Evolutionary conservation across 1,140 invertebrate genomes (phyloP).

Genomic region (Spodoptera frugiperda): DNA sequence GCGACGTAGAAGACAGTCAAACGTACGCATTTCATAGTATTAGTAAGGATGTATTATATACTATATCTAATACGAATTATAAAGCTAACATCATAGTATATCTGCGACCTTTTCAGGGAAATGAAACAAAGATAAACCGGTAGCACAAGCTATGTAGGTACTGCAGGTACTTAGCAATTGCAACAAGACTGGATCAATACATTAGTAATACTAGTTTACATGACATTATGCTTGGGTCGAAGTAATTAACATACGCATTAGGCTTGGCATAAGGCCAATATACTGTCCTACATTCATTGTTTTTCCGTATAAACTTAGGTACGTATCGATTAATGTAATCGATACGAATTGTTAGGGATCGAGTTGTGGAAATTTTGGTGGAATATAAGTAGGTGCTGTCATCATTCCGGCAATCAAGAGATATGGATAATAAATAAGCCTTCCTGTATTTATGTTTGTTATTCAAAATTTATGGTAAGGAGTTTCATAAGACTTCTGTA

Average conservation of each 20-base stretch:
- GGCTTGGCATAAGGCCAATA: conserved; percentile 34
- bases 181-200: conserved; percentile 29
- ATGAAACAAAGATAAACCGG: conserved; percentile 20
- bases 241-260: conserved; percentile 37
- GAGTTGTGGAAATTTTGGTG: conserved; percentile 16
- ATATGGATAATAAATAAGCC: too few relatives aligned
- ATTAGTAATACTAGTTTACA: conserved; percentile 27
- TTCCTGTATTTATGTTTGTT: too few relatives aligned
- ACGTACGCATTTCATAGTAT: too few relatives aligned
- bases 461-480: too few relatives aligned
- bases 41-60: too few relatives aligned
- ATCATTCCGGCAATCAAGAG: too few relatives aligned
- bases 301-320: conserved; percentile 31
- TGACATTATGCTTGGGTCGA: conserved; percentile 25
- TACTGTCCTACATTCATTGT: conserved; percentile 40
- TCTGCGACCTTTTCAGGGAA: neutral
- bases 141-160: neutral
- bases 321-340: conserved; percentile 31
- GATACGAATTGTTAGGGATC: conserved; percentile 20
- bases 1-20: too few relatives aligned
- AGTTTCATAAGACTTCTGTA: too few relatives aligned
- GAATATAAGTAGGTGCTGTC: too few relatives aligned
- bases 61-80: too few relatives aligned
- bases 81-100: too few relatives aligned
- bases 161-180: neutral